Evolutionary conservation across 1,140 invertebrate genomes (phyloP).

Genomic region (Nautilus pompilius): DNA sequence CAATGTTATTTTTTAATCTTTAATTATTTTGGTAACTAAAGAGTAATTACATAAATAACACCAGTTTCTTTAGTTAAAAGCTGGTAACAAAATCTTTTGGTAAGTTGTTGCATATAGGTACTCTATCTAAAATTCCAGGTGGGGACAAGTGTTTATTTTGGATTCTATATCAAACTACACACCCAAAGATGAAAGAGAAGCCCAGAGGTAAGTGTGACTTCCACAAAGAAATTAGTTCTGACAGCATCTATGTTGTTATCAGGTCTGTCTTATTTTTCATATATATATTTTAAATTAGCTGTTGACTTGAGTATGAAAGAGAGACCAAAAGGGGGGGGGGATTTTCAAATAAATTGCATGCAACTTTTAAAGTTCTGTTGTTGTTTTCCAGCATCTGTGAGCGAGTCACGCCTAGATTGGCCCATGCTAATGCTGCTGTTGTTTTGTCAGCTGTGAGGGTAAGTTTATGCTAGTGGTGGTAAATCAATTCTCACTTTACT

Average conservation of each 20-base stretch:
- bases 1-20: no score
- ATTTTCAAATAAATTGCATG: background rate
- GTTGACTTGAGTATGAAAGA: no score
- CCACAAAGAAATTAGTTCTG: no score
- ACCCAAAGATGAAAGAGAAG: slow-evolving; percentile 95
- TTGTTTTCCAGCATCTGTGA: slow-evolving; percentile 80
- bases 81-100: no score
- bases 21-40: no score
- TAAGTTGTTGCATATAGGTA: no score
- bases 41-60: no score
- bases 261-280: no score
- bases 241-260: no score
- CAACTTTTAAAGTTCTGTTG: slow-evolving; percentile 8
- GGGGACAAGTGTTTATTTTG: slow-evolving; percentile 98
- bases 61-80: no score
- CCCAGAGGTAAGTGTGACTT: slow-evolving; percentile 83
- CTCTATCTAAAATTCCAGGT: no score
- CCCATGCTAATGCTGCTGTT: slow-evolving; percentile 99
- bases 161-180: slow-evolving; percentile 97
- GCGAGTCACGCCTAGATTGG: slow-evolving; percentile 93
- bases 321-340: background rate
- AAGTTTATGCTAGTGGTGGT: background rate
- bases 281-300: background rate
- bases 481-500: no score
- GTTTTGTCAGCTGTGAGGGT: slow-evolving; percentile 98